A percentile compares a stretch with the other conserved stretches of the same genome.
Conservation (phyloP, 2,888 invertebrate species). For the Cantharis nigra region DNA sequence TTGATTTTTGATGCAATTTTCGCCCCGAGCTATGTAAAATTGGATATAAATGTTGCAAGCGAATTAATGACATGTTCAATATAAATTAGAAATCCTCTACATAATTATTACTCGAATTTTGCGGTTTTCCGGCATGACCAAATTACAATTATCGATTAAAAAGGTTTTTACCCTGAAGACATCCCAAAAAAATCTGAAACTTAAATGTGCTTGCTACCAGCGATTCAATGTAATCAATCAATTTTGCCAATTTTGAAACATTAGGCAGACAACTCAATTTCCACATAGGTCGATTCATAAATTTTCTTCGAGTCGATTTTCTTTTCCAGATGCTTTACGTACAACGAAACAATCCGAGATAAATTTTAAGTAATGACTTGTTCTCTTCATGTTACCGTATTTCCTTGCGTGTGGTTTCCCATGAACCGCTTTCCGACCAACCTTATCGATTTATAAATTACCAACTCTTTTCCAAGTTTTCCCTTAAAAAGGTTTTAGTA, state of each 20-base stretch:
- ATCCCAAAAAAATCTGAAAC: neutral
- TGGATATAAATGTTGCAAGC: neutral
- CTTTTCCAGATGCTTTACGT: neutral
- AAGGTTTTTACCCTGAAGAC: neutral
- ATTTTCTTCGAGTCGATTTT: neutral
- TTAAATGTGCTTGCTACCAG: neutral
- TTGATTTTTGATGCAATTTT: neutral
- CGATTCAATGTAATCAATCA: neutral
- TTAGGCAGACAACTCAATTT: slow-evolving; percentile 10
- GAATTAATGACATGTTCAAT: neutral
- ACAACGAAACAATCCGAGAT: neutral
- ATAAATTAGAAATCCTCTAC: neutral
- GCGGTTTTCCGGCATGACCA: neutral
- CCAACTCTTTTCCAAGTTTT: neutral
- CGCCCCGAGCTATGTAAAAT: neutral
- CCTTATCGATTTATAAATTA: neutral
- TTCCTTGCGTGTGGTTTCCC: neutral
- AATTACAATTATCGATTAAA: neutral
- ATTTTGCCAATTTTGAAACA: neutral
- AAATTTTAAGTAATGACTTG: neutral
- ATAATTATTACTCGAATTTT: neutral
- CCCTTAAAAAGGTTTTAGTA: neutral
- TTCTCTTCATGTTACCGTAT: neutral
- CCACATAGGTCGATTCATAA: slow-evolving; percentile 1
- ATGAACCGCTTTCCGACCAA: neutral